Evolutionary conservation across 1,140 invertebrate species (phyloP).

Genomic region (Plodia interpunctella): DNA sequence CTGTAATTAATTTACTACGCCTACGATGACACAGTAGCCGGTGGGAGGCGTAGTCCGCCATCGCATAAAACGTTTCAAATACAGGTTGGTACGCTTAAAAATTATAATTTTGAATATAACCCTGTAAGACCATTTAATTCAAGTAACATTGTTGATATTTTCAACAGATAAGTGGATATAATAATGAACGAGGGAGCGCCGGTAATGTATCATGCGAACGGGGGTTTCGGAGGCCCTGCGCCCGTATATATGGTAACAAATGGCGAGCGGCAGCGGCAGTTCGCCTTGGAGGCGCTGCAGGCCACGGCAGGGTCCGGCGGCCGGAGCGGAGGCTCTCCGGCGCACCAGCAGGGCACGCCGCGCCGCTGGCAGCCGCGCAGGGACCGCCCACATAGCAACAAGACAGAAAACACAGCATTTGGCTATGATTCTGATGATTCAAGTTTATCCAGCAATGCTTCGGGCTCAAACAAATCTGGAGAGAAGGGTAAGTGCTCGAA

Average conservation of each 20-base stretch:
- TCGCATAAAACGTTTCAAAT: constrained; percentile 36
- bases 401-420: constrained; percentile 50
- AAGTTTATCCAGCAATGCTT: constrained; percentile 69
- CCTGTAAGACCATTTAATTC: neutral
- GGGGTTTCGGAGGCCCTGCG: constrained; percentile 40
- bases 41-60: constrained; percentile 37
- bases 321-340: constrained; percentile 33
- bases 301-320: constrained; percentile 30
- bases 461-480: constrained; percentile 63
- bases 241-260: constrained; percentile 46
- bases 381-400: constrained; percentile 31
- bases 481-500: constrained; percentile 53
- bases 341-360: constrained; percentile 35
- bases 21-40: constrained; percentile 62
- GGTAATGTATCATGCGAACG: constrained; percentile 53
- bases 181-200: constrained; percentile 60
- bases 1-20: constrained; percentile 47
- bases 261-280: constrained; percentile 42
- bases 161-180: constrained; percentile 34
- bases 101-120: neutral
- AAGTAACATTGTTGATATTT: constrained; percentile 14
- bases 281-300: constrained; percentile 43
- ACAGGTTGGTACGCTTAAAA: constrained; percentile 44
- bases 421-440: constrained; percentile 74
- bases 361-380: constrained; percentile 50